Evolutionary conservation across 2,888 invertebrate species (phyloP), one percentile per base, ranked within the genome.

Genomic region (Xestia rhomboidea): DNA sequence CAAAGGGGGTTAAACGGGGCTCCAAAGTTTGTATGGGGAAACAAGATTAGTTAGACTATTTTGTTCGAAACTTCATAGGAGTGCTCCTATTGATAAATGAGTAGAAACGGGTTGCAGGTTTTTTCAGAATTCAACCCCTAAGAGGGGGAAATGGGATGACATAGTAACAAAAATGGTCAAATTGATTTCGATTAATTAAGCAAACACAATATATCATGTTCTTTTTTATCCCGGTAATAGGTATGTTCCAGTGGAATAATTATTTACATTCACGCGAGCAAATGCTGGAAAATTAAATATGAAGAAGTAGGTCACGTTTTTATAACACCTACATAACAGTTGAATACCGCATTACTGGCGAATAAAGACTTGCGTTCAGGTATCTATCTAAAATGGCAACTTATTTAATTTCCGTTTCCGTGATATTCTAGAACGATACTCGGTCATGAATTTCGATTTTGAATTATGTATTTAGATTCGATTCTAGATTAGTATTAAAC

Each of bases 361-460:
- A 24, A 30, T 46, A 46, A 13, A 30, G 13, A 62, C 30, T 21
- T 62, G 3, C 21, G 21, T 62, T 62, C 21, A 34, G 34, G 62
- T 62, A 62, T 62, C 62, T 62, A 34, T 21, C 21, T 21, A 62
- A 62, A 62, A 62, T 11, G 62, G 34, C 21, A 21, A 34, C 62
- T 34, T 62, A 21, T 70, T 70, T 66, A 10, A 70, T 67, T 44
- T 70, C 30, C 41, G 11, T 44, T 30, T 44, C 66, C 27, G 10
- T 41, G 60, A 60, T 30, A 30, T 60, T n/a, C 38, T 57, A 34
- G n/a, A 38, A 38, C 13, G 57, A 68, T 44, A 2, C 67, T 30
- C 13, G 68, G 44, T 34, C n/a, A 13, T 44, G 18, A 71, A 70
- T 44, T 69, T 71, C 44, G n/a, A 71, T 71, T 68, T n/a, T n/a